Conservation (phyloP, 2,888 invertebrate genomes). For the Erebia aethiops region DNA sequence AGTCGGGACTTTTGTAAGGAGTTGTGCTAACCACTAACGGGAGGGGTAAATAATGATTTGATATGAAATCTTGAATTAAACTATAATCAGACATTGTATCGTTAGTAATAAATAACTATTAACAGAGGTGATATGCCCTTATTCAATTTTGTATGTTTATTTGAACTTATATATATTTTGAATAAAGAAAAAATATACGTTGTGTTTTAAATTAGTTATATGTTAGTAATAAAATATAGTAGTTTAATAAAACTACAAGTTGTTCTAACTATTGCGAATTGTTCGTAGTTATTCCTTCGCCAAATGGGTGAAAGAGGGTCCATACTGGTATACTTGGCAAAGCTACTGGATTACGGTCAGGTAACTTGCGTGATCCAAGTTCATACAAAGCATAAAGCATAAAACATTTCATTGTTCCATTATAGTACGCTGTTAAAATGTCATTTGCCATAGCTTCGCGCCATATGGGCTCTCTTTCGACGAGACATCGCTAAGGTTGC, state of each 20-base stretch:
- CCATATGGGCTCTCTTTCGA: constrained; percentile 69
- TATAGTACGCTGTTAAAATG: constrained; percentile 19
- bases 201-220: no score
- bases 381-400: constrained; percentile 4
- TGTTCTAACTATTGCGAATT: constrained; percentile 36
- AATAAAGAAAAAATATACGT: no score
- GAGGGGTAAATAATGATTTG: no score
- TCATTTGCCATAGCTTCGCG: constrained; percentile 40
- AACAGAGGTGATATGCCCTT: no score
- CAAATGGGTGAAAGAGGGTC: constrained; percentile 81
- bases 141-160: no score
- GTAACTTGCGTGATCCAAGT: constrained; percentile 54
- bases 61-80: no score
- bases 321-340: constrained; percentile 74
- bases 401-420: constrained; percentile 28
- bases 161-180: no score
- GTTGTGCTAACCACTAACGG: no score
- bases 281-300: constrained; percentile 74
- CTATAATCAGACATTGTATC: no score
- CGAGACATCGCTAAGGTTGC: constrained; percentile 24
- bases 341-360: constrained; percentile 69
- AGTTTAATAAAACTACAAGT: not conserved
- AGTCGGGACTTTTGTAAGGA: no score
- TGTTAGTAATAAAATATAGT: not conserved
- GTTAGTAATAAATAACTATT: no score